Conservation (phyloP, 92 coral and sea anemone genomes). For the Parazoanthus swiftii region DNA sequence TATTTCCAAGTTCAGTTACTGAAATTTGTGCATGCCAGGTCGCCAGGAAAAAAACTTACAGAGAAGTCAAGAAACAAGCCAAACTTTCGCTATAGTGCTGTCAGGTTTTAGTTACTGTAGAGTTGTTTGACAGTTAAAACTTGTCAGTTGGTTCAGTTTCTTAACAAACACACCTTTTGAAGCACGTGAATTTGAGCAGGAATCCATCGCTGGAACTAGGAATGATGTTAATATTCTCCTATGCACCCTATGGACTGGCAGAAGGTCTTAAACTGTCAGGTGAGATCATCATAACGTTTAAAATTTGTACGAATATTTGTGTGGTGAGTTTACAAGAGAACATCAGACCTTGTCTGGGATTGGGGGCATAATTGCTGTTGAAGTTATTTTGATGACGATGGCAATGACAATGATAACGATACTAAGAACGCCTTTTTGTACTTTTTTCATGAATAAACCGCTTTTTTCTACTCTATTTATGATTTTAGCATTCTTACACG, state of each 20-base stretch:
- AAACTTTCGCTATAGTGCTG: no score
- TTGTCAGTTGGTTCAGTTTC: slow-evolving; percentile 17
- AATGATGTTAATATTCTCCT: slow-evolving; percentile 90
- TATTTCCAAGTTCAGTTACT: no score
- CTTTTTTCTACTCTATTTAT: no score
- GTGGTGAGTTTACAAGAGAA: background rate
- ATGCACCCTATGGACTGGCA: slow-evolving; percentile 97
- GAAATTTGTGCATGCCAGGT: no score
- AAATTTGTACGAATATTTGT: no score
- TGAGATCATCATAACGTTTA: slow-evolving; percentile 2
- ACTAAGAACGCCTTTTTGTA: no score
- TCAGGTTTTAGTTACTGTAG: no score
- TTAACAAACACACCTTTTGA: slow-evolving; percentile 76
- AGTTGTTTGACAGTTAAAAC: background rate
- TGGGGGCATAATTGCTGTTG: no score
- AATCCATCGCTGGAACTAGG: slow-evolving; percentile 95
- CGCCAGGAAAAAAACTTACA: no score
- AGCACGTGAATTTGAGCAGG: slow-evolving; percentile 88
- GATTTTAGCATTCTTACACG: no score
- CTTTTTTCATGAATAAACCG: no score
- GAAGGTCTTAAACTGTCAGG: slow-evolving; percentile 97
- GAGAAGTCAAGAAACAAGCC: no score
- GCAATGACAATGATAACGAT: background rate
- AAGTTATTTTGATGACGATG: background rate
- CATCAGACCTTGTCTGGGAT: background rate